Evolutionary conservation across 2,113 vertebrate genomes (phyloP), one percentile per base, ranked within the genome.

Genomic region (Burhinus oedicnemus): DNA sequence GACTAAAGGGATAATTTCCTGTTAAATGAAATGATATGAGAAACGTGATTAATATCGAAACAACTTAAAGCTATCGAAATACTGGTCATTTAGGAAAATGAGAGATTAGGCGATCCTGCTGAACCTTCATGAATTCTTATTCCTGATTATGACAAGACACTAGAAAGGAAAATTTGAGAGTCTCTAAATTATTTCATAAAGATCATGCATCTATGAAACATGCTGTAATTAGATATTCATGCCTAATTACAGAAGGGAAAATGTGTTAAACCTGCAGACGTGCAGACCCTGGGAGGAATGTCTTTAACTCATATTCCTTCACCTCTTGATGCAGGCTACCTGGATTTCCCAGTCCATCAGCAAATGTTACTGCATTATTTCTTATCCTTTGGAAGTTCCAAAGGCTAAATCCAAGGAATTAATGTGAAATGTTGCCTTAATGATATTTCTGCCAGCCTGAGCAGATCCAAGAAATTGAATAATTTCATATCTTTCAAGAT

Each of bases 381-480:
- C 44, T 87, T 64, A 95, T 42, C 16, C 17, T 92, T 85, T 85
- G 60, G 62, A 93, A 96, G 40, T 72, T 92, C 52, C 64, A 81
- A 80, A 85, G 38, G 26, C 34, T 95, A 74, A 95, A 64, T 93
- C 58, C 58, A 81, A 89, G 60, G 49, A 95, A 68, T 87, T 85
- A 81, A 87, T 55, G 32, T 83, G 75, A 93, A 93, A 66, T 22
- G 30, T 81, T 87, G 15, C 62, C 47, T 70, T 84, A 76, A 71
- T 85, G 25, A 75, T 49, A 65, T 77, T 93, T 89, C 38, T 93
- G 47, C 62, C 44, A 92, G 32, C 44, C 60, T 62, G n/a, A 80
- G 77, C 52, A 54, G 32, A 92, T 92, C 26, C 79, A 93, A 89
- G 40, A 79, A 86, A 74, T 27, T 0, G 40, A 87, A 70, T 70